Percentiles rank a stretch among this genome's conserved stretches.
These are phyloP conservation scores for Capromys pilorides DNA, from an alignment of 2,797 vertebrate species.

Conservation along the genomic window DNA sequence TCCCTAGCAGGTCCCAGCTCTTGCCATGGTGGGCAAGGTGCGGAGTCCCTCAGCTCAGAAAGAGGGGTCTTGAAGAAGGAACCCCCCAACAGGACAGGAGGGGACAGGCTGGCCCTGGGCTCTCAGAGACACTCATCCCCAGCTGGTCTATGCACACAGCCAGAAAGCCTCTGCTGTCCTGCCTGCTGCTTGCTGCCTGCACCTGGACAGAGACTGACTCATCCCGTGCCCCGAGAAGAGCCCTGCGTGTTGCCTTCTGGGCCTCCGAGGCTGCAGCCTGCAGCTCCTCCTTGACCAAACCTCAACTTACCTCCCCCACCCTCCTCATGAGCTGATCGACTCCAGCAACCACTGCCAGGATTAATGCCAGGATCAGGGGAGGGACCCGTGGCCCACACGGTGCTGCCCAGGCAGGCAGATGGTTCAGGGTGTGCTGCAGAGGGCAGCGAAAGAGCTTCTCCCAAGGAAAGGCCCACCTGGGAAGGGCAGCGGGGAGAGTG, in stretches of 20 bases:
- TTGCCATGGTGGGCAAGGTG: rapidly evolving
- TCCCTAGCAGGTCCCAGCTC: not conserved
- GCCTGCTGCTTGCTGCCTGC: not conserved
- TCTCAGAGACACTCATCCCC: rapidly evolving
- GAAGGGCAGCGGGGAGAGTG: not conserved
- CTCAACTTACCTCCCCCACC: not conserved
- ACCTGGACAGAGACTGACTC: not conserved
- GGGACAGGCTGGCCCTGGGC: not conserved
- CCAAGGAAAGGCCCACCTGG: rapidly evolving
- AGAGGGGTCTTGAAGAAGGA: not conserved
- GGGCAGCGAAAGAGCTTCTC: not conserved
- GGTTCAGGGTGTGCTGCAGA: not conserved
- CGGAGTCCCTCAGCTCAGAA: not conserved
- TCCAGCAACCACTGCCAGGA: not conserved
- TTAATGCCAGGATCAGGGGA: not conserved
- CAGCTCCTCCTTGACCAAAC: not conserved
- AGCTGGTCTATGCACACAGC: rapidly evolving
- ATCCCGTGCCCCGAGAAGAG: not conserved
- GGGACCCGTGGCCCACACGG: not conserved
- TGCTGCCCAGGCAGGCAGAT: not conserved
- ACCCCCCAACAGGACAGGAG: not conserved
- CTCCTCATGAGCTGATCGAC: not conserved
- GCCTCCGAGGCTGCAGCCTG: not conserved
- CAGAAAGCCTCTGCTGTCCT: not conserved
- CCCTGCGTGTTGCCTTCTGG: rapidly evolving